Conservation (phyloP, 2,888 invertebrate species). For the Plebejus melissa region DNA sequence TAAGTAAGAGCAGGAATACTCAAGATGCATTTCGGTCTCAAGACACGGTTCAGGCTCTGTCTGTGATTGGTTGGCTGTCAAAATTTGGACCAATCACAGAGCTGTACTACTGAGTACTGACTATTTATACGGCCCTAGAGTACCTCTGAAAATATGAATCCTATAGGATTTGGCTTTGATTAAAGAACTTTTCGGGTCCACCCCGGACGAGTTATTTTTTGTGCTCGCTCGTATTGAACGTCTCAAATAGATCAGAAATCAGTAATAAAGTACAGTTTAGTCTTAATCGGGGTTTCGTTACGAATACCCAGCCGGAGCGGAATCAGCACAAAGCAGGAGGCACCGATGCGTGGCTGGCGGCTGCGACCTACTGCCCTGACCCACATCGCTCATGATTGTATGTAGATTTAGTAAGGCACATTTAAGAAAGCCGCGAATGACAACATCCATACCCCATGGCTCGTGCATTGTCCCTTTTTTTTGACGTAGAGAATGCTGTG, state of each 20-base stretch:
- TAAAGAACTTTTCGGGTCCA: neutral
- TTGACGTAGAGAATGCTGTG: too few relatives aligned
- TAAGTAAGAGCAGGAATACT: too few relatives aligned
- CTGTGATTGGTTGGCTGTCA: too few relatives aligned
- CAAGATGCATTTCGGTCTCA: too few relatives aligned
- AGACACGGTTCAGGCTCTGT: too few relatives aligned
- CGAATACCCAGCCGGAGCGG: neutral
- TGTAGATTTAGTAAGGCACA: conserved; percentile 76
- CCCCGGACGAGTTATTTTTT: neutral
- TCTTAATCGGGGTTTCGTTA: neutral
- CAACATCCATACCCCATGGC: conserved; percentile 62
- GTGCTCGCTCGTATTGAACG: too few relatives aligned
- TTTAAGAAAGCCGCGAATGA: conserved; percentile 60
- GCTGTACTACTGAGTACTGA: too few relatives aligned
- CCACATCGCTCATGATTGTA: conserved; percentile 72
- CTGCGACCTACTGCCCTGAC: conserved; percentile 71
- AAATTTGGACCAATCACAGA: too few relatives aligned
- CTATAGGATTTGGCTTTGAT: neutral
- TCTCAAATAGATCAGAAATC: neutral
- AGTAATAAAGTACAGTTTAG: conserved; percentile 4
- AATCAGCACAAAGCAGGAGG: conserved; percentile 26
- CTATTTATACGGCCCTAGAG: neutral
- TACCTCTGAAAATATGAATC: neutral
- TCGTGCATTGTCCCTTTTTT: too few relatives aligned
- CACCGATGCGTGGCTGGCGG: conserved; percentile 49